Percentiles rank a stretch among this genome's conserved stretches.
Evolutionary conservation across 2,113 vertebrate genomes (phyloP).

Genomic region (Porphyrio hochstetteri): DNA sequence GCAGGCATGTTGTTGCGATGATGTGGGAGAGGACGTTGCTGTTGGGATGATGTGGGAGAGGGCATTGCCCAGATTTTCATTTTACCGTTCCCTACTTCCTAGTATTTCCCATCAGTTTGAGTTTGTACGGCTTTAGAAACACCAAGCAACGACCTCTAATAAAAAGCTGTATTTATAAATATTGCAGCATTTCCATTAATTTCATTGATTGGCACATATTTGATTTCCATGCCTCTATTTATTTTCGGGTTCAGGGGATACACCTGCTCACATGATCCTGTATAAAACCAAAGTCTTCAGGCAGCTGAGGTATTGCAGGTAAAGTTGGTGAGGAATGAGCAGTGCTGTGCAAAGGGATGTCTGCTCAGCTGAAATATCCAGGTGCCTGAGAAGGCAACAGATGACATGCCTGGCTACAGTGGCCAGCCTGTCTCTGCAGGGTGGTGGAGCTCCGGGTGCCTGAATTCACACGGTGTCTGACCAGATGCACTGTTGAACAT

Average conservation of each 20-base stretch:
- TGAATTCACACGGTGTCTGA: not conserved
- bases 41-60: not conserved
- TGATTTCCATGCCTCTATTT: not conserved
- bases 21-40: too few relatives aligned
- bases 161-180: not conserved
- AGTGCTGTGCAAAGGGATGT: not conserved
- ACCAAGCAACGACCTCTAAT: not conserved
- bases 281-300: accelerated
- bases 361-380: not conserved
- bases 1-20: not conserved
- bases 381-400: not conserved
- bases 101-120: not conserved
- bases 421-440: not conserved
- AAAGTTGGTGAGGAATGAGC: not conserved
- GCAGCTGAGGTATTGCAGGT: not conserved
- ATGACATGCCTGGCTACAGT: not conserved
- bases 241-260: accelerated
- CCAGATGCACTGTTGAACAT: not conserved
- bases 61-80: not conserved
- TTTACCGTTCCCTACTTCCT: not conserved
- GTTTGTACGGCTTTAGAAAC: not conserved
- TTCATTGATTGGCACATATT: not conserved
- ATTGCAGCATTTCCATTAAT: not conserved
- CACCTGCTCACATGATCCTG: not conserved
- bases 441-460: not conserved